Conservation (phyloP, 2,113 vertebrate genomes). For the Buteo buteo region DNA sequence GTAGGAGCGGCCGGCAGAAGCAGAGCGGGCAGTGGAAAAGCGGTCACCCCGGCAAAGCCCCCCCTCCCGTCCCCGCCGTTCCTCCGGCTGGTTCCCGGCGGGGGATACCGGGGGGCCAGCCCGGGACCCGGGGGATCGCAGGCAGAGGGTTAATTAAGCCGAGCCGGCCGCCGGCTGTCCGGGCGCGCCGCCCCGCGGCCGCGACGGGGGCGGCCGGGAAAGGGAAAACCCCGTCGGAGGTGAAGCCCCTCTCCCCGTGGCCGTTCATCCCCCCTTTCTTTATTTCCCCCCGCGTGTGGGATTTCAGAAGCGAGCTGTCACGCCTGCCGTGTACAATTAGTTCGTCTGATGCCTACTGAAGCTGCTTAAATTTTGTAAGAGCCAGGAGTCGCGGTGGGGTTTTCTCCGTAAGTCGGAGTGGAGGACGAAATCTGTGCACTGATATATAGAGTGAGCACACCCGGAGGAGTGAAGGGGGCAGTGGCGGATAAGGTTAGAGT, state of each 20-base stretch:
- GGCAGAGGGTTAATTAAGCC: too few relatives aligned
- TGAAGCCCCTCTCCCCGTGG: not conserved
- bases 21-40: not conserved
- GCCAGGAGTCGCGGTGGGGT: not conserved
- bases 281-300: accelerated
- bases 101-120: too few relatives aligned
- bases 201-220: not conserved
- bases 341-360: not conserved
- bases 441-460: accelerated
- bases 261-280: accelerated
- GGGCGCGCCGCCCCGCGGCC: conserved; percentile 58
- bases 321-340: not conserved
- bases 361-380: not conserved
- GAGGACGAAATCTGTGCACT: accelerated
- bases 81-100: not conserved
- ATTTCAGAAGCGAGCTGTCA: not conserved
- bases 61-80: not conserved
- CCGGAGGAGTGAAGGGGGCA: not conserved
- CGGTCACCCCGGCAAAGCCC: not conserved
- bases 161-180: not conserved
- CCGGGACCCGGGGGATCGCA: too few relatives aligned
- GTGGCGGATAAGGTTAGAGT: not conserved
- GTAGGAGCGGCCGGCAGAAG: not conserved
- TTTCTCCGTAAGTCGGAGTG: accelerated
- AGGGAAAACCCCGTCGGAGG: too few relatives aligned